These are phyloP conservation scores for Drosophila asahinai DNA, from an alignment of 1,140 invertebrate species.

Conservation along the genomic window DNA sequence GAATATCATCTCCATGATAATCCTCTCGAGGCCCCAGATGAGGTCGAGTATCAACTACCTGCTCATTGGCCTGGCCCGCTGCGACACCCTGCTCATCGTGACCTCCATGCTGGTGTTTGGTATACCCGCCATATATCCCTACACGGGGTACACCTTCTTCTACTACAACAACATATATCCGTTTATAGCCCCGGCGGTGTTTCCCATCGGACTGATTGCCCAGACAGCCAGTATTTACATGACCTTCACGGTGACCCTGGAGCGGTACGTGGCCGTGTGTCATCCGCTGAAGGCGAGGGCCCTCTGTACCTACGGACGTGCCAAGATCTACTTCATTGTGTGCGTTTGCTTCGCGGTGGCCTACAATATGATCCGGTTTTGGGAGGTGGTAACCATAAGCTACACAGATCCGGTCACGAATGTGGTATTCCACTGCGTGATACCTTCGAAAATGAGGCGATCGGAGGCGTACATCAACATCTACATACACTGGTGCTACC, in stretches of 20 bases:
- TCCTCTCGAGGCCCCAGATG: conserved; percentile 96
- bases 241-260: conserved; percentile 97
- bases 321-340: conserved; percentile 93
- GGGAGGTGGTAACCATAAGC: conserved; percentile 86
- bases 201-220: conserved; percentile 94
- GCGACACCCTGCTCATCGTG: conserved; percentile 95
- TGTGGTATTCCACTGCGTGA: conserved; percentile 89
- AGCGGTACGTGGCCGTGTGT: conserved; percentile 98
- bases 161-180: conserved; percentile 94
- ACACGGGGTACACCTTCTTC: conserved; percentile 90
- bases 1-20: conserved; percentile 95
- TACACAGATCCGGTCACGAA: conserved; percentile 52
- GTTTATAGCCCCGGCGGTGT: conserved; percentile 92
- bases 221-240: conserved; percentile 98
- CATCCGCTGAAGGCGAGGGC: conserved; percentile 95
- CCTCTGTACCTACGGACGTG: conserved; percentile 95
- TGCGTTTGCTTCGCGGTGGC: conserved; percentile 93
- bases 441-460: conserved; percentile 90
- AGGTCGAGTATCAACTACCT: conserved; percentile 97
- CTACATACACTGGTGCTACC: conserved; percentile 97
- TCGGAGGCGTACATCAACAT: conserved; percentile 90
- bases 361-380: conserved; percentile 94
- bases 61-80: conserved; percentile 94
- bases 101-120: conserved; percentile 95
- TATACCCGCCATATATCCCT: conserved; percentile 92